phyloP scores from a whole-genome alignment of 2,113 vertebrate genomes.

The Pagrus major region DNA sequence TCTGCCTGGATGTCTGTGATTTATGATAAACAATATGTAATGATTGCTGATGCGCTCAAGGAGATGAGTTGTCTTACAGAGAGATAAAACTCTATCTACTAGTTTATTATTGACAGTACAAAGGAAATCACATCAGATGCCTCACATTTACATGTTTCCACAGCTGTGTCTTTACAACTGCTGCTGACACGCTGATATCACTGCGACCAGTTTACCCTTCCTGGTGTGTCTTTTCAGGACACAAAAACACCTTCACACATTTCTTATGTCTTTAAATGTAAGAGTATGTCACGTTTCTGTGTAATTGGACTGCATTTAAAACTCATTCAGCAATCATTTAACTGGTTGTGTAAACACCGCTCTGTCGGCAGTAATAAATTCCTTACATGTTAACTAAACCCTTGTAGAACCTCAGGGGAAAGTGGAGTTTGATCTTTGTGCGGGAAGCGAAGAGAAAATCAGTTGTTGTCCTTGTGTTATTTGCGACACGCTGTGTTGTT shows the following conservation, averaged over 20 bases:
- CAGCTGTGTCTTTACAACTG: constrained; percentile 5
- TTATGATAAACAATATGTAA: not conserved
- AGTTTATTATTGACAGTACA: not conserved
- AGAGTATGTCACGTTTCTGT: not conserved
- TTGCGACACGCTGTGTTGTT: constrained; percentile 25
- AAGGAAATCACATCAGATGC: not conserved
- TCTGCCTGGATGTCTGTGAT: constrained; percentile 21
- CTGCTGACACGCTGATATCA: constrained; percentile 4
- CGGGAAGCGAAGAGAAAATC: not conserved
- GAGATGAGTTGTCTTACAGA: not conserved
- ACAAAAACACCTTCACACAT: not conserved
- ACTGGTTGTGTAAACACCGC: constrained; percentile 38
- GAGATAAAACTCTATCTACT: not conserved
- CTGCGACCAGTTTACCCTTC: not conserved
- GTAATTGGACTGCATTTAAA: not conserved
- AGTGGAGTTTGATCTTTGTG: constrained; percentile 85
- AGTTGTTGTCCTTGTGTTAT: not conserved
- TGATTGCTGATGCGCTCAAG: not conserved
- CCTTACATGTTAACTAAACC: constrained; percentile 79
- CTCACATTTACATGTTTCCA: not conserved
- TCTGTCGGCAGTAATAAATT: constrained; percentile 70
- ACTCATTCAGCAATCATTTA: constrained; percentile 8
- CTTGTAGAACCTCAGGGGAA: constrained; percentile 16
- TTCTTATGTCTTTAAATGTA: not conserved
- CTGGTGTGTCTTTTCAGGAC: not conserved